Base-by-base conservation (phyloP, 2,797 vertebrate species). In the Choloepus didactylus region DNA sequence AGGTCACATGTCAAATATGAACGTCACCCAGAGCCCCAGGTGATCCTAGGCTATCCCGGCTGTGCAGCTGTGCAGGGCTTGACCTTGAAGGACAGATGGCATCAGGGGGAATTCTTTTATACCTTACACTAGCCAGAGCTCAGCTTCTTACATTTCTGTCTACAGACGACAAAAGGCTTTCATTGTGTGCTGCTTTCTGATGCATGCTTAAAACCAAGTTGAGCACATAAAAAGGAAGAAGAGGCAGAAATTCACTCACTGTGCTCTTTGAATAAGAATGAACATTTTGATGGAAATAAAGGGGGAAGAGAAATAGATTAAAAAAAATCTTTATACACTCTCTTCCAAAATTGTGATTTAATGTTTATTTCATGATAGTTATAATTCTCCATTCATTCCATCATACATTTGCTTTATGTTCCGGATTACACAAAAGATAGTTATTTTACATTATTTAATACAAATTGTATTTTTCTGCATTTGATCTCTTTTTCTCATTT, bases 51-150 rank as follows among this genome's bases (percentile, higher is more conserved):
- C 96, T 90, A 95, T 87, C 83, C 1, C 0, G 70, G 64, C 95
- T 79, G 89, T 89, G 93, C 96, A 98, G 97, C 98, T 98, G 97
- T 97, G 95, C 70, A 59, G 91, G 97, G 80, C 90, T 97, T 98
- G 95, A 97, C 95, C 97, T 98, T 98, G 97, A 98, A 97, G 97
- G 95, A 94, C 91, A 98, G 95, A 97, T 97, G 98, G 96, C 94
- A 95, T 96, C 92, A 72, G 62, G 90, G 95, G 80, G 90, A 41
- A 96, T 95, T 97, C 76, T 97, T 97, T 98, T 86, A 92, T 95
- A 91, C 95, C 56, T 77, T 95, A 70, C 44, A 31, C 92, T 96
- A 94, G 95, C 93, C 95, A 87, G 95, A 93, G 97, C 95, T 97
- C 95, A 93, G 85, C 95, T 95, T 93, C 98, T 97, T 95, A 97